Conservation (phyloP, 2,888 invertebrate species). For the Thereva nobilitata region DNA sequence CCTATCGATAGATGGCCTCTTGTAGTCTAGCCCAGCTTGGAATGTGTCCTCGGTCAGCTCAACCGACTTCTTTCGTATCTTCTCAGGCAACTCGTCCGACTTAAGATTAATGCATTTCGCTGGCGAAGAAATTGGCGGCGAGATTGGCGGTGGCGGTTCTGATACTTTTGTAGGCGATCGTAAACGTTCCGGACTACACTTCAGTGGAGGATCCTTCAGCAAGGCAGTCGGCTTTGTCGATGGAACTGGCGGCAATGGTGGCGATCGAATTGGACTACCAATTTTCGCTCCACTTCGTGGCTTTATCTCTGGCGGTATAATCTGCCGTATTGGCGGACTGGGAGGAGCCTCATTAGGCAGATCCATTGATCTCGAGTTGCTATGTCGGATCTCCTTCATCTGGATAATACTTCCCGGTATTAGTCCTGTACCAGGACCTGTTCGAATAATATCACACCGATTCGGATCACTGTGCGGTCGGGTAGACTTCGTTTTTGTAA, state of each 20-base stretch:
- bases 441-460: slow-evolving; percentile 59
- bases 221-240: slow-evolving; percentile 50
- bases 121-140: slow-evolving; percentile 35
- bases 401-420: slow-evolving; percentile 57
- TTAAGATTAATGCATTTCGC: slow-evolving; percentile 50
- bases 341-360: slow-evolving; percentile 48
- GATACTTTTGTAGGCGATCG: slow-evolving; percentile 54
- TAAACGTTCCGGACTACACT: slow-evolving; percentile 53
- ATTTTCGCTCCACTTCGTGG: slow-evolving; percentile 54
- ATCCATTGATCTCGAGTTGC: slow-evolving; percentile 43
- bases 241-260: slow-evolving; percentile 56
- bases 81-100: slow-evolving; percentile 52
- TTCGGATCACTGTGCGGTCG: slow-evolving; percentile 69
- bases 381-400: slow-evolving; percentile 46
- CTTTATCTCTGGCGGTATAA: slow-evolving; percentile 57
- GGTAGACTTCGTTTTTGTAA: slow-evolving; percentile 73
- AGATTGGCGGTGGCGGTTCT: slow-evolving; percentile 49
- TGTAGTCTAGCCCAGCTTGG: slow-evolving; percentile 39
- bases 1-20: slow-evolving; percentile 52
- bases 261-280: slow-evolving; percentile 55
- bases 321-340: slow-evolving; percentile 53
- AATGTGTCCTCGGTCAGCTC: slow-evolving; percentile 46
- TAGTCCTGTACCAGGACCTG: slow-evolving; percentile 61
- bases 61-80: slow-evolving; percentile 55
- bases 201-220: slow-evolving; percentile 43